These are phyloP conservation scores for Eublepharis macularius DNA, from an alignment of 2,113 vertebrate species.

Conservation along the genomic window DNA sequence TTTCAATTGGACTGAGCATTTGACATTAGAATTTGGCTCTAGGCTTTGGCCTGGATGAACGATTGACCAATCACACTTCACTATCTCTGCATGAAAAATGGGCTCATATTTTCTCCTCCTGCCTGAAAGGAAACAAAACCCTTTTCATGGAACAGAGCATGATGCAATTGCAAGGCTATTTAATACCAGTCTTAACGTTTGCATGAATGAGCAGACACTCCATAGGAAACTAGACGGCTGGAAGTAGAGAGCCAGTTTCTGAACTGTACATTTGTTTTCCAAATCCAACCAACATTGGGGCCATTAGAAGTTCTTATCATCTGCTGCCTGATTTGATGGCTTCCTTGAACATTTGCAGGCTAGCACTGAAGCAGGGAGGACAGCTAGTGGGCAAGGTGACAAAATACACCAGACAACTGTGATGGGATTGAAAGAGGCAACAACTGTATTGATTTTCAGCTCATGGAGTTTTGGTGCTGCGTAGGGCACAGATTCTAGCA, in stretches of 20 bases:
- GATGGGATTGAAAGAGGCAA: no score
- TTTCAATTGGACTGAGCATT: slow-evolving; percentile 11
- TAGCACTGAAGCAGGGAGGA: no score
- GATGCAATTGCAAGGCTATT: neutral
- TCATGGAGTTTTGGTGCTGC: no score
- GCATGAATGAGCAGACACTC: neutral
- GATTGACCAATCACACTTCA: slow-evolving; percentile 11
- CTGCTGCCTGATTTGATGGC: neutral
- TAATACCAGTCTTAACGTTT: neutral
- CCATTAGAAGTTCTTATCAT: neutral
- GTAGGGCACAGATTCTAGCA: no score
- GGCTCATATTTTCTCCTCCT: neutral
- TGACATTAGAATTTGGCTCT: neutral
- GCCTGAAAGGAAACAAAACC: slow-evolving; percentile 14
- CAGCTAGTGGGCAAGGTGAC: no score
- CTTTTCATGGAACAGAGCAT: neutral
- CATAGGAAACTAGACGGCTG: neutral
- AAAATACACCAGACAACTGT: no score
- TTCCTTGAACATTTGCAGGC: no score
- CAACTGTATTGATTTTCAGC: no score
- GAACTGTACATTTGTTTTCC: neutral
- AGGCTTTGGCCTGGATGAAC: neutral
- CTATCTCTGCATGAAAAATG: neutral
- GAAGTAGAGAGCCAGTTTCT: rapidly evolving
- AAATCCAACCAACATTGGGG: neutral